Evolutionary conservation across 2,113 vertebrate genomes (phyloP).

Genomic region (Zingel zingel): DNA sequence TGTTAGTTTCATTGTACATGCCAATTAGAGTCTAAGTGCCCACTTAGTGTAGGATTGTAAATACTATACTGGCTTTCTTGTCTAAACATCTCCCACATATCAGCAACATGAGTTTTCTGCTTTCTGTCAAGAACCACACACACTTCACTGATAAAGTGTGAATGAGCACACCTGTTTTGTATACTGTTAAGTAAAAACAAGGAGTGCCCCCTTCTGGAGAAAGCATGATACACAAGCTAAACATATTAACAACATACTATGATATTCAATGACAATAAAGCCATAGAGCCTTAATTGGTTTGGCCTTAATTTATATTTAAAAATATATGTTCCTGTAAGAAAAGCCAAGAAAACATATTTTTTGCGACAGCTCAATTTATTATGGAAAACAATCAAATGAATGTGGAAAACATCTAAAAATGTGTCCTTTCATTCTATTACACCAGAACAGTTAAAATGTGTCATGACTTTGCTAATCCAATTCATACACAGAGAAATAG

Average conservation of each 20-base stretch:
- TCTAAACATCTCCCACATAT: slow-evolving; percentile 49
- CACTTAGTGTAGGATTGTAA: slow-evolving; percentile 42
- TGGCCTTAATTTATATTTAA: too few species aligned
- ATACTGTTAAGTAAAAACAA: neutral
- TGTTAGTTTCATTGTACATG: slow-evolving; percentile 40
- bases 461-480: slow-evolving; percentile 23
- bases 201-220: slow-evolving; percentile 66
- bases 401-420: slow-evolving; percentile 70
- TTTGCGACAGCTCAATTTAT: slow-evolving; percentile 62
- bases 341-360: neutral
- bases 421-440: neutral
- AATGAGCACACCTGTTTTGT: slow-evolving; percentile 42
- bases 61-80: slow-evolving; percentile 41
- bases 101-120: slow-evolving; percentile 36
- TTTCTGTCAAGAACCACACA: slow-evolving; percentile 26
- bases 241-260: neutral
- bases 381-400: slow-evolving; percentile 54
- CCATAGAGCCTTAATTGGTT: neutral
- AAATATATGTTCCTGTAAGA: neutral
- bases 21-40: slow-evolving; percentile 47
- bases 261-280: neutral
- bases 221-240: neutral
- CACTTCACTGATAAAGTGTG: slow-evolving; percentile 15
- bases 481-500: slow-evolving; percentile 21
- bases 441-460: slow-evolving; percentile 18